Evolutionary conservation across 2,797 vertebrate genomes (phyloP).

Genomic region (Glyptemys insculpta): DNA sequence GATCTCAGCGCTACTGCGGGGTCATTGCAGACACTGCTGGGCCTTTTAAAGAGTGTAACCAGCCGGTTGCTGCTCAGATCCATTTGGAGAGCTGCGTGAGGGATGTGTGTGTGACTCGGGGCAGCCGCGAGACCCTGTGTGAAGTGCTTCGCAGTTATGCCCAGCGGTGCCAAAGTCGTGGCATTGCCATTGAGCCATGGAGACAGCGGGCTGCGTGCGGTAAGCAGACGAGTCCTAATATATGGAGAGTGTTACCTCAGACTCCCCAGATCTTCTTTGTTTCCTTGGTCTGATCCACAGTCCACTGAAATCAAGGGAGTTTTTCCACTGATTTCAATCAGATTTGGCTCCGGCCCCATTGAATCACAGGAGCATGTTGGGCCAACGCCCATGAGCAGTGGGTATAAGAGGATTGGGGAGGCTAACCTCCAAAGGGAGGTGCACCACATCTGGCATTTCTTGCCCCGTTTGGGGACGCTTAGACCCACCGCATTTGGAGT

Average conservation of each 20-base stretch:
- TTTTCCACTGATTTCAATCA: background rate
- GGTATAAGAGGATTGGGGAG: too few species aligned
- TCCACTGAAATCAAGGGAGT: background rate
- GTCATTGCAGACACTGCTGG: background rate
- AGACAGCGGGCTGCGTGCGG: conserved; percentile 52
- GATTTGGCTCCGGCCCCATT: background rate
- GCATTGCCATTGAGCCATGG: conserved; percentile 38
- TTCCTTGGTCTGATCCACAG: background rate
- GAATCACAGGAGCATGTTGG: background rate
- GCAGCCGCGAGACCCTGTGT: conserved; percentile 9
- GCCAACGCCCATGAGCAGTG: too few species aligned
- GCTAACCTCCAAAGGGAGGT: too few species aligned
- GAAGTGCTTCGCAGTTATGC: conserved; percentile 23
- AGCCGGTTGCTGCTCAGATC: background rate
- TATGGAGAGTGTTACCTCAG: background rate
- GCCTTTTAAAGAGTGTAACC: conserved; percentile 36
- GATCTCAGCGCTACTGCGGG: conserved; percentile 44
- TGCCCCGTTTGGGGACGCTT: too few species aligned
- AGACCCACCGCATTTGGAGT: too few species aligned
- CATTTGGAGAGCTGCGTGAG: conserved; percentile 48
- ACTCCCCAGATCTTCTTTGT: background rate
- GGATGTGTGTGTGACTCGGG: conserved; percentile 21
- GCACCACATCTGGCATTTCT: too few species aligned
- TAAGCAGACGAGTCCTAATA: background rate
- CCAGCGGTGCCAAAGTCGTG: conserved; percentile 42